Conservation (phyloP, 2,113 vertebrate species). For the Planiliza haematocheilus region DNA sequence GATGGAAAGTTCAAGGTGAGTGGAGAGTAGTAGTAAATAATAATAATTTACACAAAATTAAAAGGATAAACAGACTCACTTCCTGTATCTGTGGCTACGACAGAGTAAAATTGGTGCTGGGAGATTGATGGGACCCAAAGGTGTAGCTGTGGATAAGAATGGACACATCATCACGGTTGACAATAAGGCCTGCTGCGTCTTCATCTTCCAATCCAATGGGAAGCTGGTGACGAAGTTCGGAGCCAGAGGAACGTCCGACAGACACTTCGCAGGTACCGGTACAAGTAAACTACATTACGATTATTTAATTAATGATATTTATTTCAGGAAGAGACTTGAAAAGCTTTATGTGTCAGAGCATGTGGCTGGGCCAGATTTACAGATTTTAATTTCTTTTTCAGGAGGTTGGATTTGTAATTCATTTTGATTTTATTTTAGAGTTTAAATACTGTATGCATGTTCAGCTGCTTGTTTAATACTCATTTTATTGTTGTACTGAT, state of each 20-base stretch:
- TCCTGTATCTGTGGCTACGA: not conserved
- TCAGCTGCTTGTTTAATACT: conserved; percentile 3
- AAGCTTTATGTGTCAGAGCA: conserved; percentile 10
- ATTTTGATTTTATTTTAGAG: conserved; percentile 8
- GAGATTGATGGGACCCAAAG: conserved; percentile 95
- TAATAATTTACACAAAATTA: too few relatives aligned
- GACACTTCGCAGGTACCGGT: conserved; percentile 91
- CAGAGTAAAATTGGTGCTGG: conserved; percentile 96
- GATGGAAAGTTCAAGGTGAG: conserved; percentile 98
- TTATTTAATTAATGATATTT: not conserved
- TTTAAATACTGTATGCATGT: conserved; percentile 24
- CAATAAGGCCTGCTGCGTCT: conserved; percentile 98
- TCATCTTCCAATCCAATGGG: conserved; percentile 96
- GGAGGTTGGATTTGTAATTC: conserved; percentile 29
- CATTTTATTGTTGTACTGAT: conserved; percentile 6
- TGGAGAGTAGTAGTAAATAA: not conserved
- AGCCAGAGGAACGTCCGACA: conserved; percentile 90
- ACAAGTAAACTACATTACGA: not conserved
- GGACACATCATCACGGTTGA: conserved; percentile 97
- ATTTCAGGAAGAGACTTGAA: not conserved
- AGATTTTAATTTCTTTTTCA: conserved; percentile 37
- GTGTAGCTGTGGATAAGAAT: conserved; percentile 94
- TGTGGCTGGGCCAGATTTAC: conserved; percentile 69
- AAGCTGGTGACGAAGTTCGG: conserved; percentile 96
- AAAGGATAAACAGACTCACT: not conserved